phyloP scores from a whole-genome alignment of 2,113 vertebrate genomes.

The Gulo gulo region DNA sequence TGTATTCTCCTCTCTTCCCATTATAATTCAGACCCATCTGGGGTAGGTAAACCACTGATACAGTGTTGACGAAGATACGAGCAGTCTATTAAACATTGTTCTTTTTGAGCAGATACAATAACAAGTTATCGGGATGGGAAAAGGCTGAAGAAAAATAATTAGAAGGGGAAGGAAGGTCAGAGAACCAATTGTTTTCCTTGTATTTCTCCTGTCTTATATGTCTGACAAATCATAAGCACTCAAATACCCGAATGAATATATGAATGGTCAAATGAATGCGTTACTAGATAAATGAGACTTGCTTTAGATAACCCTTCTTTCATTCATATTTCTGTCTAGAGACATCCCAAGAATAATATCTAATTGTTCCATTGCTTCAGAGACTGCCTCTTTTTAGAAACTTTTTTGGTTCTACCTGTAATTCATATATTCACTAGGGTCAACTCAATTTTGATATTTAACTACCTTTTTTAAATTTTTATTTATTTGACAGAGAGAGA shows the following conservation, averaged over 20 bases:
- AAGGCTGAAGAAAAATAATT: constrained; percentile 11
- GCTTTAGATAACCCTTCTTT: not conserved
- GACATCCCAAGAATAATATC: not conserved
- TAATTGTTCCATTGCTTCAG: not conserved
- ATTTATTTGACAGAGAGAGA: no score
- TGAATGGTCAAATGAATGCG: not conserved
- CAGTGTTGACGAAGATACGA: not conserved
- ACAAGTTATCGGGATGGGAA: constrained; percentile 17
- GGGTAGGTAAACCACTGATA: not conserved
- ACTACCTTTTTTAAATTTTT: not conserved
- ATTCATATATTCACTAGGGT: not conserved
- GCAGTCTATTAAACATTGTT: not conserved
- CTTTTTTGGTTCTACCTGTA: not conserved
- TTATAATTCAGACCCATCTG: not conserved
- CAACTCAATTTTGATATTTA: not conserved
- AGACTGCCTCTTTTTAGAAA: not conserved
- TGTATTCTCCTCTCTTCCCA: not conserved
- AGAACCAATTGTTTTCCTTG: constrained; percentile 33
- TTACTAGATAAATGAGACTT: constrained; percentile 41
- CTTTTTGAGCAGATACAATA: not conserved
- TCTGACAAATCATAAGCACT: not conserved
- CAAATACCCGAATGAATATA: not conserved
- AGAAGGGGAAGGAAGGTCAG: not conserved
- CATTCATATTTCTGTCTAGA: not conserved
- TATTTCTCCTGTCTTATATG: not conserved